phyloP scores from a whole-genome alignment of 2,888 invertebrate species.

The Eupithecia abbreviata region DNA sequence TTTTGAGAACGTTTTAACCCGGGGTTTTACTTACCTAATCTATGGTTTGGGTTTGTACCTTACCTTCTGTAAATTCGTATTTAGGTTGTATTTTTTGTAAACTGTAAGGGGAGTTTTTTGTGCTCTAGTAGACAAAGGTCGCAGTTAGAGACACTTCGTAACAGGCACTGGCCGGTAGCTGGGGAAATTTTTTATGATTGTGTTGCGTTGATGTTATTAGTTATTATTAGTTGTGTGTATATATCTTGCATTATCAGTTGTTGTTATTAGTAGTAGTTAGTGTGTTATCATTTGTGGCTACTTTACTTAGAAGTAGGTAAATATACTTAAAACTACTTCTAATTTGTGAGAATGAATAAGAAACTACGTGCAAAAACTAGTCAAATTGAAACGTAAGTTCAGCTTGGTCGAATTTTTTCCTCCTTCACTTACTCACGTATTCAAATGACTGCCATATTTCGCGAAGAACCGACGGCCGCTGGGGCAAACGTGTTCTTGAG shows the following conservation, averaged over 20 bases:
- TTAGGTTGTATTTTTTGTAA: neutral
- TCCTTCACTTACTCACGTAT: neutral
- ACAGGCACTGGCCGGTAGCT: neutral
- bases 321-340: neutral
- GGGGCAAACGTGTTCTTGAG: too few species aligned
- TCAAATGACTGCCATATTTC: too few species aligned
- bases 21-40: slow-evolving; percentile 6
- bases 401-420: neutral
- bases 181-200: neutral
- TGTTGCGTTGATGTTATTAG: too few species aligned
- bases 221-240: too few species aligned
- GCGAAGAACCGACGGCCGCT: too few species aligned
- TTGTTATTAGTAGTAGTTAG: too few species aligned
- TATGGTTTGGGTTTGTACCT: neutral
- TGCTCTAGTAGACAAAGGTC: neutral
- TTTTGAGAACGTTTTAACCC: slow-evolving; percentile 15
- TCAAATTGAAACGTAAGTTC: neutral
- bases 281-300: neutral
- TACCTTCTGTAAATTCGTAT: neutral
- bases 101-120: neutral
- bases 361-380: neutral
- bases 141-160: neutral
- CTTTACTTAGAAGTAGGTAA: neutral
- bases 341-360: neutral
- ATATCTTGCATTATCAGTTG: too few species aligned